Evolutionary conservation across 2,113 vertebrate species (phyloP).

Genomic region (Eptatretus burgeri): DNA sequence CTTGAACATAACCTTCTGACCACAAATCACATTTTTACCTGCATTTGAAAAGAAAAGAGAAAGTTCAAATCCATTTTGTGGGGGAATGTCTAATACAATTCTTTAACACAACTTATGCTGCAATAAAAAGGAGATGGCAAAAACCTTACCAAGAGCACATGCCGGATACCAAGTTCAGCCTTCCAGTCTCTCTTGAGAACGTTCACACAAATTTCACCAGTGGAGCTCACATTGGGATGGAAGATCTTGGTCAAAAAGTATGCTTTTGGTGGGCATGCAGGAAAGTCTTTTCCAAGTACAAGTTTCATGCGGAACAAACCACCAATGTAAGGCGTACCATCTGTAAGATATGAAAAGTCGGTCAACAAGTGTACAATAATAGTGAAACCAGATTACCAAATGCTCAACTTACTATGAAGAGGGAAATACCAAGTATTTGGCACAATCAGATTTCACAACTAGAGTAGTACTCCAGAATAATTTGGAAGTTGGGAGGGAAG

Average conservation of each 20-base stretch:
- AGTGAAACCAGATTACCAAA: too few relatives aligned
- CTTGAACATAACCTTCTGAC: too few relatives aligned
- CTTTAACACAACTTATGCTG: background rate
- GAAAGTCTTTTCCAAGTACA: conserved; percentile 62
- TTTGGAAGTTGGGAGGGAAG: too few relatives aligned
- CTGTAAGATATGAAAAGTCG: conserved; percentile 16
- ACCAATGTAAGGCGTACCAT: conserved; percentile 58
- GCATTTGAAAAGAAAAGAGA: too few relatives aligned
- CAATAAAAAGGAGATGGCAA: background rate
- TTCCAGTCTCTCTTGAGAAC: conserved; percentile 69
- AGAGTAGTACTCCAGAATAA: too few relatives aligned
- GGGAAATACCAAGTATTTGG: too few relatives aligned
- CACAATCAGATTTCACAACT: too few relatives aligned
- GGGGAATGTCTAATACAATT: too few relatives aligned
- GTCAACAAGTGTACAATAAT: too few relatives aligned
- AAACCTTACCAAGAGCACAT: conserved; percentile 44
- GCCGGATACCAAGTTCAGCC: conserved; percentile 53
- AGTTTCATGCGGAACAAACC: conserved; percentile 71
- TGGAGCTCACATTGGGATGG: conserved; percentile 60
- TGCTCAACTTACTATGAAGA: too few relatives aligned
- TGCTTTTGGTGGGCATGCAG: conserved; percentile 53
- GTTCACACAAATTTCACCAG: conserved; percentile 67
- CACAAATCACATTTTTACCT: too few relatives aligned
- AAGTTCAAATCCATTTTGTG: too few relatives aligned
- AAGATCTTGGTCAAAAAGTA: conserved; percentile 83